Base-by-base conservation (phyloP, 1,140 invertebrate genomes). In the Hydropsyche tenuis region DNA sequence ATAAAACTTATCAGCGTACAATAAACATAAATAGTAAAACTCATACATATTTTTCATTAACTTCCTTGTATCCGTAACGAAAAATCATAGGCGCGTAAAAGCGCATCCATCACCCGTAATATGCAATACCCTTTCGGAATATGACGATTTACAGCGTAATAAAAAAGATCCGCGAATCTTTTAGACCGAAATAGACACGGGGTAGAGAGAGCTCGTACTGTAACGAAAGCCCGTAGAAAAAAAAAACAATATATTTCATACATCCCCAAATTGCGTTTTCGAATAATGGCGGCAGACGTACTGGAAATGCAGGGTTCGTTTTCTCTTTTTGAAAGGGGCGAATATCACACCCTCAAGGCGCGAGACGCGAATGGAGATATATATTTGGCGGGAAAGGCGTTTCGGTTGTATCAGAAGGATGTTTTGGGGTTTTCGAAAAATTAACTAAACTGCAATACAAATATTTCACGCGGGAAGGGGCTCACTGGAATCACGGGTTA, bases 71-170 rank as follows among this genome's bases (percentile, higher is more conserved):
- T 12, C 22, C 56, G 56, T 60, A 60, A 60, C 22, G 56, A 60
- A 60, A 60, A 60, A 60, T 60, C 56, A 60, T 60, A 60, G 18
- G 56, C 56, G 23, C 22, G 30, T 60, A 14, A 60, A 60, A 60
- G 56, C 56, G 23, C 56, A 60, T 60, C 25, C 56, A 60, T 60
- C 56, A 60, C 56, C 22, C 25, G 68, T 56, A 70, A 70, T 30
- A 64, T 74, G 73, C 73, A 70, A 73, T 73, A 68, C 73, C 66
- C 69, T 74, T 77, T 77, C 56, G 51, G 64, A 72, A 73, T 73
- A 74, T 66, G 73, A 77, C 75, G 72, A 74, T 77, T 77, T 77
- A 77, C 75, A 74, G 73, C 68, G 48, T 63, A 74, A 77, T 77
- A 77, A 77, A 77, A 77, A 66, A 48, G 23, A 62, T 46, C 69